Conservation (phyloP, 2,797 vertebrate genomes). For the Liasis olivaceus region DNA sequence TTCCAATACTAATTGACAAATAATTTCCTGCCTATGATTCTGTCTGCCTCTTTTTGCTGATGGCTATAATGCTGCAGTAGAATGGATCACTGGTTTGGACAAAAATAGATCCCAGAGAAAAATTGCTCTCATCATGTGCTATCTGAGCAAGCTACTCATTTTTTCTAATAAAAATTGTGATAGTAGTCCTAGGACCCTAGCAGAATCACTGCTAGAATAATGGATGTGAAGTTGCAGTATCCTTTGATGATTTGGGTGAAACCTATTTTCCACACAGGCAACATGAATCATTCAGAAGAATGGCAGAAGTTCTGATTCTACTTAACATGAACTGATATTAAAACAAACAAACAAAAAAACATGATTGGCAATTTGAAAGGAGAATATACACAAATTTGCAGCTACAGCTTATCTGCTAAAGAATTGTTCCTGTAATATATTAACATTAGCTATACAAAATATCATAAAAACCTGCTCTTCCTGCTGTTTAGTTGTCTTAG, state of each 20-base stretch:
- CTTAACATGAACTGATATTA: background rate
- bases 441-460: background rate
- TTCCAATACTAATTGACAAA: background rate
- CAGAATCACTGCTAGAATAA: background rate
- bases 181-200: background rate
- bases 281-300: background rate
- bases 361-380: background rate
- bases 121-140: background rate
- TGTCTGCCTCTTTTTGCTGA: background rate
- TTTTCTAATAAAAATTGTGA: background rate
- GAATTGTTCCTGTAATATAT: background rate
- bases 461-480: conserved; percentile 55
- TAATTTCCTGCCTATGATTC: background rate
- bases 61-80: too few species aligned
- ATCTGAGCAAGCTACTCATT: background rate
- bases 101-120: background rate
- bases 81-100: background rate
- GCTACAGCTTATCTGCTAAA: background rate
- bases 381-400: background rate
- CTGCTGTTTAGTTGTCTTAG: background rate
- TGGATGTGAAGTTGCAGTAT: background rate
- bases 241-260: background rate
- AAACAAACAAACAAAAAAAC: background rate
- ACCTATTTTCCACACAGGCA: background rate
- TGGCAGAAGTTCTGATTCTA: background rate